Base-by-base conservation (phyloP, 1,140 invertebrate genomes). In the Heliconius himera region DNA sequence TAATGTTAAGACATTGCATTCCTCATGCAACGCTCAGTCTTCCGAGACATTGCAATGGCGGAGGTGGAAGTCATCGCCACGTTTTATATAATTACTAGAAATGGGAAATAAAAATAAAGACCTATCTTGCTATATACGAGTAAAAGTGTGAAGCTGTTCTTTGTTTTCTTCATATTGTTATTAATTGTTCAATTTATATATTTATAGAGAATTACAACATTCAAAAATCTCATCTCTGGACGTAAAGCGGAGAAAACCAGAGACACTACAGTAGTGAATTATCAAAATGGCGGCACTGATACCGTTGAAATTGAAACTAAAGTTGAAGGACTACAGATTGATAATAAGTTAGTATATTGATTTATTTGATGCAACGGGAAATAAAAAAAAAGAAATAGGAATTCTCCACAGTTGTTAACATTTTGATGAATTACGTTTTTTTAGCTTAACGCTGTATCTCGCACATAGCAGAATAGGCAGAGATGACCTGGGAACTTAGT, bases 191-290 rank as follows among this genome's bases (percentile, higher is more conserved):
- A 11, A 22, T 26, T 11, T 22, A 22, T 66, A 16, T 29, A 26
- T 66, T 26, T 11, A 46, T 87, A 97, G 96, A 95, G 96, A 86
- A 96, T 97, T 81, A 94, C 96, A 54, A 96, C 95, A 33, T 95
- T 97, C 84, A 97, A 96, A 85, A 96, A 96, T 79, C 93, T 97
- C 33, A 95, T 97, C 29, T 94, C 93, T 1, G 88, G 92, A 6
- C 91, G 92, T 13, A 94, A 88, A 77, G 81, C 84, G 6, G 89
- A 90, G 20, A 93, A 93, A 76, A 85, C 80, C 54, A 87, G 90
- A 77, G 89, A 91, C 8, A 87, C 86, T 3, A 78, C 89, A 5
- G 88, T 93, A 0, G 93, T 94, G 13, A 94, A 94, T 78, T 94
- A 93, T 51, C 90, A 93, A 81, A 91, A 92, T 78, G 93, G 93